Evolutionary conservation across 2,113 vertebrate species (phyloP).

Genomic region (Muntiacus muntjak): DNA sequence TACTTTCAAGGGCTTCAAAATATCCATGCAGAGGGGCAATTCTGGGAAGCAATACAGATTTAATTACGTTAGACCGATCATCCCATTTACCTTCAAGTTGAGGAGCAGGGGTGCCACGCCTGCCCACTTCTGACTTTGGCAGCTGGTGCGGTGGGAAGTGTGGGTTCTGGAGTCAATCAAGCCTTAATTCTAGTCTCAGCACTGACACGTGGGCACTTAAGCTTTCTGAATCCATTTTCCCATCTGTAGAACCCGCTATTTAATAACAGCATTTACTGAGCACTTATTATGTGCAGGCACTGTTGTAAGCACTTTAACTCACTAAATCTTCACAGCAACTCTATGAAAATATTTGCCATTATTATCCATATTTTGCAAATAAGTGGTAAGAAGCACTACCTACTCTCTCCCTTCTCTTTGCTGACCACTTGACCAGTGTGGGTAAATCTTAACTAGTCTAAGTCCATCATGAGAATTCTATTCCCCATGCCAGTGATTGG

Average conservation of each 20-base stretch:
- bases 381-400: background rate
- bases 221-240: constrained; percentile 11
- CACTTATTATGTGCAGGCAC: background rate
- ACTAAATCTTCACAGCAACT: constrained; percentile 1
- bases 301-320: background rate
- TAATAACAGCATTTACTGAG: constrained; percentile 27
- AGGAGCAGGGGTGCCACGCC: background rate
- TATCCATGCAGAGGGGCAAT: background rate
- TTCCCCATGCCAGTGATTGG: background rate
- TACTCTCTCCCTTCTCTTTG: background rate
- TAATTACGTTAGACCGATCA: background rate
- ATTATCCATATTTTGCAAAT: background rate
- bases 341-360: background rate
- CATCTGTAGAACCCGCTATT: background rate
- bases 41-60: background rate
- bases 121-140: background rate
- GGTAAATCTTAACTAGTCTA: background rate
- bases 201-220: constrained; percentile 1
- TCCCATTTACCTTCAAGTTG: background rate
- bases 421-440: background rate
- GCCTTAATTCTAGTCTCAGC: constrained; percentile 11
- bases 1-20: background rate
- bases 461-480: background rate
- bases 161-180: constrained; percentile 2
- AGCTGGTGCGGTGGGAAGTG: background rate